Evolutionary conservation across 2,797 vertebrate genomes (phyloP), one percentile per base, ranked within the genome.

Genomic region (Alauda arvensis): DNA sequence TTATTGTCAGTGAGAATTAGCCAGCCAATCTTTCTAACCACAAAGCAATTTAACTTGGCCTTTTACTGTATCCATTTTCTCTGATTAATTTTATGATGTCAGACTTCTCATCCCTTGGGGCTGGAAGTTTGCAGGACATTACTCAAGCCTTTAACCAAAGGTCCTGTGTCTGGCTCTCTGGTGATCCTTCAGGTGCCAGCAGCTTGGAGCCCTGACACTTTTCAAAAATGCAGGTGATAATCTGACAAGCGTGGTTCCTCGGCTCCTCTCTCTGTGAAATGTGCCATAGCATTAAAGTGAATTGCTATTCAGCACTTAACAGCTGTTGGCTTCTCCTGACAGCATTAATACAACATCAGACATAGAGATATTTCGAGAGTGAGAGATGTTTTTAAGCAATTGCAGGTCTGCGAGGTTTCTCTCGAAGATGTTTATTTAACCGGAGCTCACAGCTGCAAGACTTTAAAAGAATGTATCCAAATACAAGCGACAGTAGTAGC

Each of bases 11-110:
- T 49, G 60, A 91, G 49, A 91, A 90, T 92, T 76, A 90, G 79
- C 24, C 66, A 68, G 68, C 76, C 79, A 66, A 74, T 90, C 70
- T 82, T 88, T 93, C 88, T 87, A 85, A 91, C 77, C 84, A 57
- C 49, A 87, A 63, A 85, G 55, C 70, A 91, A 93, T 93, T 90
- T 78, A 83, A 92, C 84, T 92, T 91, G 45, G 52, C 66, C 77
- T 91, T 91, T 82, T 91, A 89, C 39, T 76, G 70, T 26, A 71
- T 90, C 86, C 75, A 82, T 89, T 91, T 91, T 86, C 78, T 88
- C 69, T 51, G 53, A 80, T 87, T 90, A 85, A 80, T 81, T 88
- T 80, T 90, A 88, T 83, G 37, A 86, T 87, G 37, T 63, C 82
- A 88, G 84, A 71, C 62, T 77, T 69, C 21, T 84, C 8, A 3